A percentile compares a stretch with the other conserved stretches of the same genome.
These are phyloP conservation scores for Spisula solida DNA, from an alignment of 2,888 invertebrate genomes.

Conservation along the genomic window DNA sequence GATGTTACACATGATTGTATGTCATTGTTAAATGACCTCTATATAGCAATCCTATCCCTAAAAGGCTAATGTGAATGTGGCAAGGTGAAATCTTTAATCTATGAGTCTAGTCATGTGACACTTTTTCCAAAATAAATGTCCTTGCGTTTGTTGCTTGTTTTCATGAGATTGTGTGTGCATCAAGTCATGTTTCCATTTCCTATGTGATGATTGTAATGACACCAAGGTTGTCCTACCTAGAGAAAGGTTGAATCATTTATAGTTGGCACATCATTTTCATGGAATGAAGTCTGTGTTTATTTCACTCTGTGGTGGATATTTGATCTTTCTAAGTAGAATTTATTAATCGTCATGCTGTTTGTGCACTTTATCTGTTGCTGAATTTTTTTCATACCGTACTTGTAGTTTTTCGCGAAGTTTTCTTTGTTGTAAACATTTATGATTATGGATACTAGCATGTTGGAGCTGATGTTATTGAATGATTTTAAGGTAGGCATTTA, in stretches of 20 bases:
- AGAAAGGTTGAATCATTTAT: background rate
- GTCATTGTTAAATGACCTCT: background rate
- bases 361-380: too few species aligned
- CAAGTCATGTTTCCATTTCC: background rate
- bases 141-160: slow-evolving; percentile 1
- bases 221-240: background rate
- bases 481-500: slow-evolving; percentile 34
- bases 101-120: background rate
- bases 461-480: slow-evolving; percentile 41
- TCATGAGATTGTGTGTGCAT: background rate
- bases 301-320: too few species aligned
- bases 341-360: too few species aligned
- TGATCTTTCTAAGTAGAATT: too few species aligned
- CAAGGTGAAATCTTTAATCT: background rate
- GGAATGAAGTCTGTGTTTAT: background rate
- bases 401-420: too few species aligned
- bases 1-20: background rate
- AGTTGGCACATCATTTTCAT: background rate
- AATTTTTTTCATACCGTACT: too few species aligned
- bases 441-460: background rate
- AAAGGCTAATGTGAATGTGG: too few species aligned
- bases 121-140: background rate
- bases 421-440: background rate
- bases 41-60: too few species aligned
- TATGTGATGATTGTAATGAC: background rate